Percentiles rank a stretch among this genome's conserved stretches.
phyloP scores from a whole-genome alignment of 2,113 vertebrate species.

The Chaetodon trifascialis region DNA sequence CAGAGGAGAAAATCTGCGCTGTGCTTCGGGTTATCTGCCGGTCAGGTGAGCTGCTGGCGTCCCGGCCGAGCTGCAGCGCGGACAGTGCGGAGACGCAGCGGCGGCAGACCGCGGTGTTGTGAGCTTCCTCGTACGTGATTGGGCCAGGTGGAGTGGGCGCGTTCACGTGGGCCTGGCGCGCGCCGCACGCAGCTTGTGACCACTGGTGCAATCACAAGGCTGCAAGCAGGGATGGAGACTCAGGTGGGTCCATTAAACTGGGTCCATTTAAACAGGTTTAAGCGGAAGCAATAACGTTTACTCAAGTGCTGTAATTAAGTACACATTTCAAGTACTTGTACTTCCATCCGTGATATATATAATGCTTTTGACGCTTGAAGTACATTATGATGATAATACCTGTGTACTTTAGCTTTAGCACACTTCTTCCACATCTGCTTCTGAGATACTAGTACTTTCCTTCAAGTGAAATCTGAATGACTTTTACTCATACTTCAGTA shows the following conservation, averaged over 20 bases:
- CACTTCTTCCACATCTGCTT: no score
- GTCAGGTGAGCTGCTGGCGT: conserved; percentile 37
- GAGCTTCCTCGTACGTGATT: conserved; percentile 66
- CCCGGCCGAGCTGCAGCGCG: conserved; percentile 51
- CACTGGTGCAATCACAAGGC: conserved; percentile 48
- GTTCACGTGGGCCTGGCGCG: conserved; percentile 13
- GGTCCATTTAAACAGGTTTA: neutral
- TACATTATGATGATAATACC: no score
- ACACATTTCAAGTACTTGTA: neutral
- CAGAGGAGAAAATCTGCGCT: conserved; percentile 53
- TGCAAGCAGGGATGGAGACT: neutral
- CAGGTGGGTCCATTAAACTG: neutral
- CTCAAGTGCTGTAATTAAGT: neutral
- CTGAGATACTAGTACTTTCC: no score
- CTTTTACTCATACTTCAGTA: neutral
- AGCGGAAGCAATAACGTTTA: neutral
- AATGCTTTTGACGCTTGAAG: no score
- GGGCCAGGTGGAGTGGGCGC: conserved; percentile 76
- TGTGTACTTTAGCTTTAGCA: no score
- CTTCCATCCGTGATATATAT: no score
- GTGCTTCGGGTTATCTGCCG: neutral
- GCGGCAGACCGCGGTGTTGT: conserved; percentile 28
- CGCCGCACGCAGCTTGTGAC: neutral
- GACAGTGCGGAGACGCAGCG: conserved; percentile 16
- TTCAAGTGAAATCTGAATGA: neutral